Conservation (phyloP, 2,113 vertebrate species). For the human (Homo sapiens) region DNA sequence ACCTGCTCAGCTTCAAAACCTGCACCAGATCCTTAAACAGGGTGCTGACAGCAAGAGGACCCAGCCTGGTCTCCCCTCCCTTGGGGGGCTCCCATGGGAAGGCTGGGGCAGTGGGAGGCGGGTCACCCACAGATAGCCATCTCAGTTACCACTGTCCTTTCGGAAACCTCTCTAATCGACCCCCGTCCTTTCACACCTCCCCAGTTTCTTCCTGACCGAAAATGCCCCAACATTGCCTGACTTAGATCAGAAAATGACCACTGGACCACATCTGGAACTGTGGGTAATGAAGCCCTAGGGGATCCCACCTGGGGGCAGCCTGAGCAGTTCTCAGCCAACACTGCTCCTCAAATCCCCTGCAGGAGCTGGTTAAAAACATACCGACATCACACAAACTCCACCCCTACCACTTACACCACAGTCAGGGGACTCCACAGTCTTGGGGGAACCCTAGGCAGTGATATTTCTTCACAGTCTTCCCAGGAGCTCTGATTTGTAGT, state of each 20-base stretch:
- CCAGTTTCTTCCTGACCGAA: fast-evolving
- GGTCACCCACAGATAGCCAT: background rate
- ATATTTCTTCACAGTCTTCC: background rate
- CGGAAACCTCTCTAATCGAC: fast-evolving
- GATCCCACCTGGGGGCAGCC: background rate
- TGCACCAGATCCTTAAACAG: too few species aligned
- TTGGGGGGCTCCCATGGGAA: background rate
- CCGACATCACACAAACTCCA: fast-evolving
- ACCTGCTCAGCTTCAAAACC: background rate
- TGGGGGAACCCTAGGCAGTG: too few species aligned
- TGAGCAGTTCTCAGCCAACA: background rate
- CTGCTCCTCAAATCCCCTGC: background rate
- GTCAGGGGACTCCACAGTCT: background rate
- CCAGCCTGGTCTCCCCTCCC: background rate
- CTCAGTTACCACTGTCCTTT: too few species aligned
- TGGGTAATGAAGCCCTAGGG: too few species aligned
- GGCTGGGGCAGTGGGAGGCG: background rate
- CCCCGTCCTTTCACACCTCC: background rate
- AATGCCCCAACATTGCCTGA: background rate
- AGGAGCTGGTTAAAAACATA: background rate
- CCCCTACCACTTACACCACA: background rate
- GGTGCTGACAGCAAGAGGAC: background rate
- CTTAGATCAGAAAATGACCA: background rate
- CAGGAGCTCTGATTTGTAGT: background rate
- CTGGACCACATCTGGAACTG: background rate